Percentiles rank a stretch among this genome's conserved stretches.
Conservation (phyloP, 2,113 vertebrate genomes). For the Halcyon senegalensis region DNA sequence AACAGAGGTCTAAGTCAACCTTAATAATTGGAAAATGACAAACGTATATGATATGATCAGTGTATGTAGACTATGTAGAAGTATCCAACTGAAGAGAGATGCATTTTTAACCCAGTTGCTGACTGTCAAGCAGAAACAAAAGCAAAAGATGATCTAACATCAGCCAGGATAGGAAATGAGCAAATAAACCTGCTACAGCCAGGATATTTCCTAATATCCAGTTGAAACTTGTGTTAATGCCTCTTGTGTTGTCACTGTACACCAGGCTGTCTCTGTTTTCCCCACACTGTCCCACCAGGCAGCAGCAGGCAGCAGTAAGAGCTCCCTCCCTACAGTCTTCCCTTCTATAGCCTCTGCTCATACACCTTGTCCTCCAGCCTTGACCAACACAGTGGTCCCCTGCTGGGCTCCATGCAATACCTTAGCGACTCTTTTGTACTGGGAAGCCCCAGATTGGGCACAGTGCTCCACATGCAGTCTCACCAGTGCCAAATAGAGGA, state of each 20-base stretch:
- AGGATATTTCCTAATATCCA: neutral
- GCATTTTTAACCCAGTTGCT: neutral
- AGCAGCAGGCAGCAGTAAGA: neutral
- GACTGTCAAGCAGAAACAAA: neutral
- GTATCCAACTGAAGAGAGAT: neutral
- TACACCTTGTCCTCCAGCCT: too few relatives aligned
- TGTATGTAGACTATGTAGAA: neutral
- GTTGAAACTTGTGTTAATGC: neutral
- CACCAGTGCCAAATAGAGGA: neutral
- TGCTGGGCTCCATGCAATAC: fast-evolving
- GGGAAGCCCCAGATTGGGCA: neutral
- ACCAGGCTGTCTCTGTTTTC: neutral
- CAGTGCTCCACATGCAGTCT: neutral
- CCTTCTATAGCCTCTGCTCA: neutral
- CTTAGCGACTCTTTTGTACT: neutral
- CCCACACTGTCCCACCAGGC: neutral
- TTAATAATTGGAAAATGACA: neutral
- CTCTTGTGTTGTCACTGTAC: neutral
- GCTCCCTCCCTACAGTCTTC: neutral
- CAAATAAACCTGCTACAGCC: neutral
- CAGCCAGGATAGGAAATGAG: neutral
- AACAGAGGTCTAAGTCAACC: neutral
- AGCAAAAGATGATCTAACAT: neutral
- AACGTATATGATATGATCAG: neutral
- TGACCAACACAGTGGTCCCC: too few relatives aligned